Conservation (phyloP, 1,140 invertebrate genomes). For the Drosophila ohnishii region DNA sequence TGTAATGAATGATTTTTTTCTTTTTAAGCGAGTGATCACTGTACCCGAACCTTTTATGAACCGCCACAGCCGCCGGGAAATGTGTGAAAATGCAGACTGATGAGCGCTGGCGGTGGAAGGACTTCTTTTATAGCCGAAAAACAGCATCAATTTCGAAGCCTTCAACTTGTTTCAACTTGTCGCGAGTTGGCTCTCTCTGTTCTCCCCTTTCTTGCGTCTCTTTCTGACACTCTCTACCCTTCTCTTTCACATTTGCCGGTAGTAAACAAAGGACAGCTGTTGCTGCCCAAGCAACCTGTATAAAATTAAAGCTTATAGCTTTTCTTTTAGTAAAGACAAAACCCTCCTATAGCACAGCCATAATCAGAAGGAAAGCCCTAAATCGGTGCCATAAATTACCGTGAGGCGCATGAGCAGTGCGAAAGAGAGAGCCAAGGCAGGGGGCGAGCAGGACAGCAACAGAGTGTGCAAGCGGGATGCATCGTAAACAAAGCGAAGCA, state of each 20-base stretch:
- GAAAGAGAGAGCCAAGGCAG: slow-evolving; percentile 18
- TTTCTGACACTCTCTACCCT: neutral
- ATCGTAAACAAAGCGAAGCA: slow-evolving; percentile 75
- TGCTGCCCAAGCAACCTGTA: slow-evolving; percentile 10
- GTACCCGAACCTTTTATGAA: neutral
- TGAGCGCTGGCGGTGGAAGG: neutral
- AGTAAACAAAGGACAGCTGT: slow-evolving; percentile 75
- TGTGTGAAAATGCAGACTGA: slow-evolving; percentile 24
- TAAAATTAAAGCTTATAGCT: slow-evolving; percentile 7
- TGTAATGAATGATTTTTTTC: neutral
- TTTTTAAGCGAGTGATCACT: neutral
- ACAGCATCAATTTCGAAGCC: slow-evolving; percentile 16
- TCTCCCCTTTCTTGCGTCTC: neutral
- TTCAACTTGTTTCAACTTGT: slow-evolving; percentile 38
- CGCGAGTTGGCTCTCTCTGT: neutral
- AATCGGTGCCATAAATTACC: neutral
- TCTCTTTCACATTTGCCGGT: slow-evolving; percentile 28
- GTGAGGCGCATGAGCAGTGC: slow-evolving; percentile 28
- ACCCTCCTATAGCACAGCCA: slow-evolving; percentile 25
- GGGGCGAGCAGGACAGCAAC: neutral
- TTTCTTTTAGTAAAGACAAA: slow-evolving; percentile 32
- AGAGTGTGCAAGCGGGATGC: slow-evolving; percentile 65
- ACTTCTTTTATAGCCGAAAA: slow-evolving; percentile 23
- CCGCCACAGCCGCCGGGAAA: slow-evolving; percentile 5
- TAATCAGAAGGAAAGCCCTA: neutral